Evolutionary conservation across 1,140 invertebrate species (phyloP).

Genomic region (Geopemphigus sp.): DNA sequence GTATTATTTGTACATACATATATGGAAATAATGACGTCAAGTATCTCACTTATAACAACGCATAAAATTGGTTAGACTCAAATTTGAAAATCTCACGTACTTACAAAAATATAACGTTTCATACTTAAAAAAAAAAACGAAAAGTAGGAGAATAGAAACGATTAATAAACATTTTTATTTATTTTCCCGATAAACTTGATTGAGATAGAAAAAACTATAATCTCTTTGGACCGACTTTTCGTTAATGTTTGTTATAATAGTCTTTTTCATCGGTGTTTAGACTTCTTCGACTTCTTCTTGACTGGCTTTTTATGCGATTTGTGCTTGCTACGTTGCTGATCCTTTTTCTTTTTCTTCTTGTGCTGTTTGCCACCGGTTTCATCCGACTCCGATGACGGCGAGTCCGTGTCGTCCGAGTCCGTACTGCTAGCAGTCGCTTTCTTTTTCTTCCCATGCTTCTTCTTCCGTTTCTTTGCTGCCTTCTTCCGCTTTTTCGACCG

Average conservation of each 20-base stretch:
- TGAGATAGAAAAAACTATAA: background rate
- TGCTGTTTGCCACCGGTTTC: conserved; percentile 43
- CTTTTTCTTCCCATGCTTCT: conserved; percentile 51
- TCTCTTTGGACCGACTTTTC: background rate
- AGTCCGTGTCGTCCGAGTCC: conserved; percentile 51
- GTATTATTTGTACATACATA: conserved; percentile 23
- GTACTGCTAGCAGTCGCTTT: conserved; percentile 50
- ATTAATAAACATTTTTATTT: conserved; percentile 8
- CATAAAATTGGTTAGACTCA: conserved; percentile 5
- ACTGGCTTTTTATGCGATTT: conserved; percentile 51
- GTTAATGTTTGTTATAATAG: background rate
- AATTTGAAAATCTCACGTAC: conserved; percentile 9
- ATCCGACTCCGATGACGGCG: conserved; percentile 48
- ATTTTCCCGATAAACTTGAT: too few species aligned
- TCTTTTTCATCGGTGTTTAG: conserved; percentile 50
- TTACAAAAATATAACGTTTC: background rate
- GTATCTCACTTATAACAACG: conserved; percentile 9
- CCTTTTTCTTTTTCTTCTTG: conserved; percentile 52
- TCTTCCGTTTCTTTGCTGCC: conserved; percentile 51
- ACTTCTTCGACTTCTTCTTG: conserved; percentile 53
- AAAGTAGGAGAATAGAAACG: background rate
- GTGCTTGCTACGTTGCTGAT: conserved; percentile 51
- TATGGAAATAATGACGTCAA: background rate
- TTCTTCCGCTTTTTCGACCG: conserved; percentile 51
- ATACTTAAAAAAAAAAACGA: background rate